These are phyloP conservation scores for Rhagoletis pomonella DNA, from an alignment of 1,140 invertebrate genomes.

Conservation along the genomic window DNA sequence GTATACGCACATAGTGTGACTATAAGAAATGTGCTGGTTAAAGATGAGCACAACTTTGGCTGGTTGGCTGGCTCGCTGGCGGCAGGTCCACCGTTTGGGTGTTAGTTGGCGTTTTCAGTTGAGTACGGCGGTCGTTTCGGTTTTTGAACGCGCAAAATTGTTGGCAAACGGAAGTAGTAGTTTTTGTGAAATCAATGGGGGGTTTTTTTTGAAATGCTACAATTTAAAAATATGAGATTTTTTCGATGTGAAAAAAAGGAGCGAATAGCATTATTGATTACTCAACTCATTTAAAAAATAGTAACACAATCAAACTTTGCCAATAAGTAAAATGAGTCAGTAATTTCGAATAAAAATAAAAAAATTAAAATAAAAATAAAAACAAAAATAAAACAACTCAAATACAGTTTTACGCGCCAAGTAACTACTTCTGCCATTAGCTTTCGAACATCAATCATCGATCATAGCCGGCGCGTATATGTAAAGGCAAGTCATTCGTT, in stretches of 20 bases:
- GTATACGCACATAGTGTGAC: not conserved
- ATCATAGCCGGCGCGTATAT: not conserved
- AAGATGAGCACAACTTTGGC: conserved; percentile 38
- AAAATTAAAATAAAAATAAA: not conserved
- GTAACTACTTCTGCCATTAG: not conserved
- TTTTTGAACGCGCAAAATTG: not conserved
- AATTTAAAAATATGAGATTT: not conserved
- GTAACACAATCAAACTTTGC: not conserved
- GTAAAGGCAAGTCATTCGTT: not conserved
- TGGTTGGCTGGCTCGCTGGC: conserved; percentile 1
- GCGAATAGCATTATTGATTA: not conserved
- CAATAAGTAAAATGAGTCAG: too few species aligned
- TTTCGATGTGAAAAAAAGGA: not conserved
- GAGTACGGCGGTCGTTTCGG: conserved; percentile 71
- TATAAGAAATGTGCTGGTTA: conserved; percentile 9
- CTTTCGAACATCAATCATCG: conserved; percentile 27
- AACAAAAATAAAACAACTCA: too few species aligned
- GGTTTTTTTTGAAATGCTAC: too few species aligned
- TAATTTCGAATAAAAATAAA: too few species aligned
- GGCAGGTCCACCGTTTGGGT: conserved; percentile 20
- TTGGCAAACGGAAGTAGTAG: not conserved
- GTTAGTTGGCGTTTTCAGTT: conserved; percentile 64
- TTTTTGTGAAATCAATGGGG: not conserved
- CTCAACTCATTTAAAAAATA: not conserved
- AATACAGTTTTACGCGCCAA: conserved; percentile 4